Base-by-base conservation (phyloP, 2,113 vertebrate genomes). In the Osmerus eperlanus region DNA sequence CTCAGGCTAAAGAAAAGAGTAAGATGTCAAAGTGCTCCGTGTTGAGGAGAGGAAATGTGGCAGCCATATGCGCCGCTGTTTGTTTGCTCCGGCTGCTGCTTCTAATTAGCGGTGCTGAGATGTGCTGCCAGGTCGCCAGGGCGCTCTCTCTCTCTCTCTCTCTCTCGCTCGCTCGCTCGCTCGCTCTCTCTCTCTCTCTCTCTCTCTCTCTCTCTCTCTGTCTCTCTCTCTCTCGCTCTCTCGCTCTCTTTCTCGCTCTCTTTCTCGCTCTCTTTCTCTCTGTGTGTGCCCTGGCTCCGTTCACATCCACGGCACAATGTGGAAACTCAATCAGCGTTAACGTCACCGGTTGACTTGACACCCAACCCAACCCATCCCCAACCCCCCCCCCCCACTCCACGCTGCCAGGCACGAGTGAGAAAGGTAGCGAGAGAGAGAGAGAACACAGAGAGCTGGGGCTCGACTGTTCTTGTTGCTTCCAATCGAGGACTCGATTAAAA, bases 51-150 rank as follows among this genome's bases (percentile, higher is more conserved):
- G 72, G 68, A 77, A 86, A 84, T 80, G 74, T 86, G 86, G 78
- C 81, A 14, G 52, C 84, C 85, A 87, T 82, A 81, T 91, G 86
- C 63, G 73, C 71, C 32, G 78, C 61, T 85, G 85, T 84, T 87
- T 84, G 79, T 82, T 84, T 83, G 74, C 73, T 71, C 64, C 36
- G 58, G 66, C 77, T 80, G 78, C 81, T 85, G 86, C 78, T 85
- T 83, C 79, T 84, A 80, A 87, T 89, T 87, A 87, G 83, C 51
- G 53, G 64, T 53, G 56, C 72, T 56, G 75, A 70, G 65, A 78
- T 72, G 68, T 81, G 71, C 74, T 85, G 87, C 81, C 79, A 79
- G 78, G 63, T 67, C 62, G 65, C 72, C 74, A 32, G 36, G 70
- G 71, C 70, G 19, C 36, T n/a, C 29, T 56, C 64, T 54, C 23